Base-by-base conservation (phyloP, 2,113 vertebrate species). In the Phyllopteryx taeniolatus region DNA sequence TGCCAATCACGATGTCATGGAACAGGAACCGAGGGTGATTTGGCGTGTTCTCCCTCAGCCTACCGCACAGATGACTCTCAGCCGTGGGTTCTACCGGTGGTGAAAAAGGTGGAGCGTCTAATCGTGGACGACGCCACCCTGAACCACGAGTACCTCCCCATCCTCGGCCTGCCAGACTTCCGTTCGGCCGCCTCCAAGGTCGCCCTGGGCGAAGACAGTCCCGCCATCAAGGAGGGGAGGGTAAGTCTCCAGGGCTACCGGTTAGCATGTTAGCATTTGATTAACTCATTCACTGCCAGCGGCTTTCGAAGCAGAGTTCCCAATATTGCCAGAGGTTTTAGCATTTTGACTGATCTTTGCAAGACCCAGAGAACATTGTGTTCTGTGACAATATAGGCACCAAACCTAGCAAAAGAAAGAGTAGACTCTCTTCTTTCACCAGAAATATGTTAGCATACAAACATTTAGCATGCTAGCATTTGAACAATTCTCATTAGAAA, bases 21-120 rank as follows among this genome's bases (percentile, higher is more conserved):
- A 35, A 63, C 39, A 6, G 10, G 20, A 65, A 65, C 20, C 14
- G 39, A 43, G 10, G 39, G 9, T 22, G n/a, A 27, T 59, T 56
- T 65, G 42, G 8, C 2, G 61, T 17, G 79, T 4, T 31, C 56
- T 57, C 31, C 8, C 44, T 2, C 81, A 99, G 98, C 98, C 0
- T 99, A 98, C 87, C 96, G 96, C 74, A 99, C 98, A 0, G 96
- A 98, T 47, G 96, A 97, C 53, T 89, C 93, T 68, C 93, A 93
- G 88, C 98, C 98, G 13, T 99, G 98, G 98, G 95, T 99, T 83
- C 89, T 99, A 80, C 98, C 97, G 0, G 97, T 99, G n/a, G 98
- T 99, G 86, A 95, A 90, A 85, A 98, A 98, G 77, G 97, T 99
- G 77, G 95, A 99, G 85, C 91, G 91, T 86, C 91, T 95, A 88